Percentiles rank a stretch among this genome's conserved stretches.
These are phyloP conservation scores for Dolichoris vasculosae DNA, from an alignment of 1,140 invertebrate genomes.

Conservation along the genomic window DNA sequence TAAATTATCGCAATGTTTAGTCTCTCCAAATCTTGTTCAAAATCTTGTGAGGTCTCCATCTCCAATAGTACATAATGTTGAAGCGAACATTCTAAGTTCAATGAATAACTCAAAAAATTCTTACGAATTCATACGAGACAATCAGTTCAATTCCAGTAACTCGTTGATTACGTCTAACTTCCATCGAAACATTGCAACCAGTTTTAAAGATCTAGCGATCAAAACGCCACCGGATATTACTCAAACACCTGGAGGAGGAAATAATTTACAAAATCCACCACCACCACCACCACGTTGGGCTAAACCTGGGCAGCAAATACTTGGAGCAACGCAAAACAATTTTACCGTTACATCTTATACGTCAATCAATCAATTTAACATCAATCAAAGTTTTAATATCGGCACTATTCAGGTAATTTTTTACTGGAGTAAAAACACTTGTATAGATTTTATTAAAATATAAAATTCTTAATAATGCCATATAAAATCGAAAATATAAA, in stretches of 20 bases:
- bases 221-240: slow-evolving; percentile 61
- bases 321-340: slow-evolving; percentile 75
- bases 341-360: slow-evolving; percentile 87
- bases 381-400: slow-evolving; percentile 74
- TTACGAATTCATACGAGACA: slow-evolving; percentile 62
- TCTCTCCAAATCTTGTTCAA: slow-evolving; percentile 72
- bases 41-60: slow-evolving; percentile 68
- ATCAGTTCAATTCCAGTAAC: slow-evolving; percentile 59
- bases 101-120: slow-evolving; percentile 31
- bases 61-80: slow-evolving; percentile 72
- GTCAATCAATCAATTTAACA: slow-evolving; percentile 88
- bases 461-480: too few species aligned
- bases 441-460: too few species aligned
- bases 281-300: slow-evolving; percentile 78
- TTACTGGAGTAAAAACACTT: too few species aligned
- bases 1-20: slow-evolving; percentile 68
- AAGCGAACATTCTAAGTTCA: slow-evolving; percentile 76
- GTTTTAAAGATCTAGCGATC: slow-evolving; percentile 63
- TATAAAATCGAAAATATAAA: too few species aligned
- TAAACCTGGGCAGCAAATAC: slow-evolving; percentile 71
- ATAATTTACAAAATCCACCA: slow-evolving; percentile 77
- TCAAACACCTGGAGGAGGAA: slow-evolving; percentile 56
- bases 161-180: slow-evolving; percentile 60
- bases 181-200: slow-evolving; percentile 65
- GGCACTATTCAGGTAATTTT: slow-evolving; percentile 57